Conservation (phyloP, 2,797 vertebrate species). For the Enteromius anoplus region DNA sequence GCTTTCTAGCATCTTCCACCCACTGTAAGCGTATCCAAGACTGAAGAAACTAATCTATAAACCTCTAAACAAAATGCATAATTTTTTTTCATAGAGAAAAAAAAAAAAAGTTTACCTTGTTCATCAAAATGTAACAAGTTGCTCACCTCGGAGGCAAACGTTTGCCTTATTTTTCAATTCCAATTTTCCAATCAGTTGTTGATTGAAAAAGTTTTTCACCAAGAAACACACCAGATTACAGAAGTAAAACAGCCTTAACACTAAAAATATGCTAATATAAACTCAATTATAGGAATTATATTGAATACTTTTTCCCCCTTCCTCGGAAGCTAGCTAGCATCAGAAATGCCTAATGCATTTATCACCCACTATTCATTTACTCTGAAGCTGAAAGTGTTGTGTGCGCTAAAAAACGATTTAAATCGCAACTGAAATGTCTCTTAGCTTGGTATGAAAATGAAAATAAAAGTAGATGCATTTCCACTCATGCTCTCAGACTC, state of each 20-base stretch:
- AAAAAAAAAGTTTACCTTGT: neutral
- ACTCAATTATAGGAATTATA: neutral
- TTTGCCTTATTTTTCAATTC: neutral
- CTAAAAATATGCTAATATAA: neutral
- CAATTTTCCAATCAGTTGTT: neutral
- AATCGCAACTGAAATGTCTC: neutral
- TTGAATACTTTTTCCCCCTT: neutral
- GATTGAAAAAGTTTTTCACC: neutral
- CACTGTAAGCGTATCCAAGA: neutral
- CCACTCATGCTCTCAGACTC: neutral
- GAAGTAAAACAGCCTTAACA: neutral
- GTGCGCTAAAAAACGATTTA: neutral
- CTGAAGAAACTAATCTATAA: neutral
- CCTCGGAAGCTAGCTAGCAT: neutral
- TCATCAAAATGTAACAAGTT: neutral
- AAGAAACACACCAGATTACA: neutral
- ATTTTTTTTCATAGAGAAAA: neutral
- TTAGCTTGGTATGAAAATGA: neutral
- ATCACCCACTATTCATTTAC: neutral
- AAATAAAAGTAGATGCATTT: neutral
- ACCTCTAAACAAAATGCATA: neutral
- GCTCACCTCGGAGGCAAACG: neutral
- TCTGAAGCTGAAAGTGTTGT: neutral
- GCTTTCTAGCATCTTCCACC: slow-evolving; percentile 63
- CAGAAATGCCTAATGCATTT: neutral